phyloP scores from a whole-genome alignment of 2,113 vertebrate species.

The Poecilia latipinna region DNA sequence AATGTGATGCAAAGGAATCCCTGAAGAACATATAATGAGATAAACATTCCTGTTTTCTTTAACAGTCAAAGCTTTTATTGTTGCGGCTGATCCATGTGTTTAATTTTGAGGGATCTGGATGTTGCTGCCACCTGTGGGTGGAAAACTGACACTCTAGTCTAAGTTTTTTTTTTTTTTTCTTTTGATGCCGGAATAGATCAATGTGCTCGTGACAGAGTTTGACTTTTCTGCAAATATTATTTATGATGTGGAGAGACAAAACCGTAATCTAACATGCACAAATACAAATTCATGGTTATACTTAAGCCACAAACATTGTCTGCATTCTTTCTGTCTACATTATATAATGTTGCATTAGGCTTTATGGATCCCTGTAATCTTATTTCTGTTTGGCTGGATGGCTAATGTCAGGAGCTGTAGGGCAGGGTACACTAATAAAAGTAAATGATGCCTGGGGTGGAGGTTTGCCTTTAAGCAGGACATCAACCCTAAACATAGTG shows the following conservation, averaged over 20 bases:
- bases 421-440: conserved; percentile 12
- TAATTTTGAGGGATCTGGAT: not conserved
- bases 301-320: conserved; percentile 21
- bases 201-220: conserved; percentile 2
- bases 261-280: conserved; percentile 62
- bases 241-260: conserved; percentile 37
- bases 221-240: conserved; percentile 28
- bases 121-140: conserved; percentile 36
- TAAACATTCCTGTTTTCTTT: not conserved
- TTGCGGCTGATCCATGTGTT: not conserved
- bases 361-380: conserved; percentile 62
- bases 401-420: conserved; percentile 44
- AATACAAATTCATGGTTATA: conserved; percentile 18
- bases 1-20: not conserved
- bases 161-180: conserved; percentile 1
- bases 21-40: not conserved
- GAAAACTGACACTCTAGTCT: not conserved
- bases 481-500: not conserved
- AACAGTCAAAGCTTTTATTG: not conserved
- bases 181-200: not conserved
- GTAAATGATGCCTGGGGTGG: conserved; percentile 6
- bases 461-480: not conserved
- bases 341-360: conserved; percentile 52
- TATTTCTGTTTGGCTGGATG: conserved; percentile 50
- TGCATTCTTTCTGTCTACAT: conserved; percentile 45